Evolutionary conservation across 2,797 vertebrate genomes (phyloP), one percentile per base, ranked within the genome.

Genomic region (Antennarius maculatus): DNA sequence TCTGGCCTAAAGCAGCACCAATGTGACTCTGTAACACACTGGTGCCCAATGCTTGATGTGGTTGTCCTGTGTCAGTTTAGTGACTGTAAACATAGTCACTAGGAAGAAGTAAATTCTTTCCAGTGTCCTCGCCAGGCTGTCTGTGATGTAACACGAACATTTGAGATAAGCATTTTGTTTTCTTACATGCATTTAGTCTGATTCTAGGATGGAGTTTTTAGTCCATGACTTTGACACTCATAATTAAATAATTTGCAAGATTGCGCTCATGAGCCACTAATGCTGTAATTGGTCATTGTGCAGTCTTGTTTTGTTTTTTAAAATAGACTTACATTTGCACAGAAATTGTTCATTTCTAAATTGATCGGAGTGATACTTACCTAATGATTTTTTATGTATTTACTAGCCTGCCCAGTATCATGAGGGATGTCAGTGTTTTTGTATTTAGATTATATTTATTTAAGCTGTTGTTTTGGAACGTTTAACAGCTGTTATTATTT

Each of bases 31-130:
- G 9, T 39, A 8, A 39, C 5, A 39, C 37, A 39, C 10, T 49
- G 17, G 5, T 23, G 16, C 16, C 17, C 23, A 8, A 23, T 23
- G 17, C 17, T 6, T 17, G 23, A 18, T 18, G 46, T 11, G 17
- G 45, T 51, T 72, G 34, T 55, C 71, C 71, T 70, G 31, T 57
- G 46, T 68, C 51, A 63, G 47, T 41, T 47, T 31, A 41, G 54
- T 53, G 59, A 46, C 54, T 23, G 57, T 39, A 39, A 39, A 39
- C 37, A 39, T 10, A 39, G 37, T 23, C 23, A 23, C 23, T 23
- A 23, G 23, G 23, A 23, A 23, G 37, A 39, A 39, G 7, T 9
- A 6, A 39, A 6, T 39, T 9, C 37, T 39, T 39, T 8, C 37
- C 9, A 10, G 37, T 39, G 9, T 8, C 37, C 10, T 9, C 7